A percentile compares a stretch with the other conserved stretches of the same genome.
These are phyloP conservation scores for Panzeria rudis DNA, from an alignment of 2,888 invertebrate genomes.

Conservation along the genomic window DNA sequence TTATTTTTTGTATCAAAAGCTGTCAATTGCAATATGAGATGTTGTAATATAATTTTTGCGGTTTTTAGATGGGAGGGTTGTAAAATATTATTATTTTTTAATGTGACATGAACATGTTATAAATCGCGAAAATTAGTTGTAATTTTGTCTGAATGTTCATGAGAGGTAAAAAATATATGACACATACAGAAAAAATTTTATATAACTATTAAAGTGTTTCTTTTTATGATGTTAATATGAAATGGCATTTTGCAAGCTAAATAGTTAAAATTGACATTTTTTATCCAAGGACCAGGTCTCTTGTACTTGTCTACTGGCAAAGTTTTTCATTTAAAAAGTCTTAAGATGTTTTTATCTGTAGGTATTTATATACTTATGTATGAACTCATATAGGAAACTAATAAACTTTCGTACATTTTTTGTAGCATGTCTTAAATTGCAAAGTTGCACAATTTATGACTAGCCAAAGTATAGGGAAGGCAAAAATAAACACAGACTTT, in stretches of 20 bases:
- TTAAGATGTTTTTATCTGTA: neutral
- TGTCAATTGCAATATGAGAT: slow-evolving; percentile 48
- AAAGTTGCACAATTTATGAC: slow-evolving; percentile 25
- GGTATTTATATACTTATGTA: neutral
- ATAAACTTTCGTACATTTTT: no score
- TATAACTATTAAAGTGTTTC: neutral
- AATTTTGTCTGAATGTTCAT: slow-evolving; percentile 7
- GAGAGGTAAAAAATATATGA: neutral
- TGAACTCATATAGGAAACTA: no score
- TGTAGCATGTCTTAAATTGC: slow-evolving; percentile 2
- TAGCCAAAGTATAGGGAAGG: neutral
- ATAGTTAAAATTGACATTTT: slow-evolving; percentile 30
- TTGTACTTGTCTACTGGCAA: neutral
- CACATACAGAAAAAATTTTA: neutral
- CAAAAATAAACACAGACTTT: no score
- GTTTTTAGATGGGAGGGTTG: slow-evolving; percentile 1
- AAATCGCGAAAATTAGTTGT: slow-evolving; percentile 60
- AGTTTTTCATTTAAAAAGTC: neutral
- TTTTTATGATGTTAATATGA: slow-evolving; percentile 44
- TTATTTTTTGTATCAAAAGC: slow-evolving; percentile 6
- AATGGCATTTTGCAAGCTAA: slow-evolving; percentile 52
- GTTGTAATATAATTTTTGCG: slow-evolving; percentile 10
- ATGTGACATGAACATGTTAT: slow-evolving; percentile 66
- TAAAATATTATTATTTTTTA: slow-evolving; percentile 55
- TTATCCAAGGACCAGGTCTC: slow-evolving; percentile 1